A percentile compares a stretch with the other conserved stretches of the same genome.
Evolutionary conservation across 2,888 invertebrate genomes (phyloP).

Genomic region (Lycocerus yunnanus): DNA sequence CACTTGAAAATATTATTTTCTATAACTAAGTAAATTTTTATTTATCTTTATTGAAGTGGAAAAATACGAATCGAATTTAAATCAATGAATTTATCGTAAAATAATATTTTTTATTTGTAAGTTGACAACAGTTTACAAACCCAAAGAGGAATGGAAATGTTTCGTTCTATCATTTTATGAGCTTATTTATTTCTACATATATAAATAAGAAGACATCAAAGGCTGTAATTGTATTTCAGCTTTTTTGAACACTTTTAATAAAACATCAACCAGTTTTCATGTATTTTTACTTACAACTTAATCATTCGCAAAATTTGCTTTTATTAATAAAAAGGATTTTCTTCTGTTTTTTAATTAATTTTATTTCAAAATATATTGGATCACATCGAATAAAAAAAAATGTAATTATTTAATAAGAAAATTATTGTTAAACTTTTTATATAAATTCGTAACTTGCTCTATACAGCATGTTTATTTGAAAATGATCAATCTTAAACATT

Average conservation of each 20-base stretch:
- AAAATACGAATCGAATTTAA: constrained; percentile 23
- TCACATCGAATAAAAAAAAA: not conserved
- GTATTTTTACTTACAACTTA: not conserved
- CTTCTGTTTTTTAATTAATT: not conserved
- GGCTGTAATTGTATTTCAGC: constrained; percentile 11
- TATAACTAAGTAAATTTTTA: constrained; percentile 21
- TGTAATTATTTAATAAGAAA: too few species aligned
- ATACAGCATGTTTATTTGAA: too few species aligned
- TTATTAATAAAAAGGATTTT: not conserved
- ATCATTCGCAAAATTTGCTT: not conserved
- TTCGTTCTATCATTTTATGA: constrained; percentile 8
- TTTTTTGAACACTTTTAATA: not conserved
- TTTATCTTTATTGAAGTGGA: constrained; percentile 22
- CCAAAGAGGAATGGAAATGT: constrained; percentile 9
- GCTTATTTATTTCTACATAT: constrained; percentile 15
- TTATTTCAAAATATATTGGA: not conserved
- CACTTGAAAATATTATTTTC: constrained; percentile 3
- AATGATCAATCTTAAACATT: too few species aligned
- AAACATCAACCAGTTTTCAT: not conserved
- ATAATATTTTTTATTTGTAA: constrained; percentile 11
- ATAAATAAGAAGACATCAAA: constrained; percentile 27
- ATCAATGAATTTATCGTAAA: constrained; percentile 18
- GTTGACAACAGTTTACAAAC: constrained; percentile 23
- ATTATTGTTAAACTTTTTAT: too few species aligned
- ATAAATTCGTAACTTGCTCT: too few species aligned